Base-by-base conservation (phyloP, 2,888 invertebrate genomes). In the Galeruca laticollis region DNA sequence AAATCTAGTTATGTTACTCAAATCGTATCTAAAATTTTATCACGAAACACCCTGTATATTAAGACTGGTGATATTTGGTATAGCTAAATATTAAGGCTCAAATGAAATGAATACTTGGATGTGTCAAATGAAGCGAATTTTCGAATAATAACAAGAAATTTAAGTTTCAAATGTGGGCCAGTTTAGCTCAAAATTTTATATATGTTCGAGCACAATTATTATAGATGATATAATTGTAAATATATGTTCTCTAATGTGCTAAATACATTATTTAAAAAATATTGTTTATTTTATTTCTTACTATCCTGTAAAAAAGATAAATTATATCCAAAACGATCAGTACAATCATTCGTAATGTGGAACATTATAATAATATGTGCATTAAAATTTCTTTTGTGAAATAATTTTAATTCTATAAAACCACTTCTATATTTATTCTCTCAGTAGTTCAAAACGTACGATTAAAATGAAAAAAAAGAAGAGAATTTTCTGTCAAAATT, bases 241-340 rank as follows among this genome's bases (percentile, higher is more conserved):
- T 66, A 66, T 20, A 60, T 66, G 66, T 66, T 66, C 66, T 66
- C 33, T 37, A 51, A 66, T 60, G 66, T 66, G 59, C 59, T 66
- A 66, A 66, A 66, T 66, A 66, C 2, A 66, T 66, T 66, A 56
- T 56, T 57, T 33, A 56, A 56, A 26, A 57, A 56, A 33, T 15
- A 57, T 5, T 15, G 20, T 52, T 52, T 52, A 11, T 15, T 18
- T 56, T n/a, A 56, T 62, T 51, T 26, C 31, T 5, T 31, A 51
- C 43, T 37, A 37, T 13, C 10, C 37, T 13, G 10, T 13, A 2
- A 37, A 37, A 37, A 37, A 11, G n/a, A n/a, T n/a, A n/a, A n/a
- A n/a, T n/a, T n/a, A n/a, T n/a, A n/a, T n/a, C n/a, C n/a, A n/a
- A n/a, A n/a, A n/a, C n/a, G n/a, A n/a, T n/a, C n/a, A n/a, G n/a